Evolutionary conservation across 2,888 invertebrate genomes (phyloP).

Genomic region (Ennomos fuscantarius): DNA sequence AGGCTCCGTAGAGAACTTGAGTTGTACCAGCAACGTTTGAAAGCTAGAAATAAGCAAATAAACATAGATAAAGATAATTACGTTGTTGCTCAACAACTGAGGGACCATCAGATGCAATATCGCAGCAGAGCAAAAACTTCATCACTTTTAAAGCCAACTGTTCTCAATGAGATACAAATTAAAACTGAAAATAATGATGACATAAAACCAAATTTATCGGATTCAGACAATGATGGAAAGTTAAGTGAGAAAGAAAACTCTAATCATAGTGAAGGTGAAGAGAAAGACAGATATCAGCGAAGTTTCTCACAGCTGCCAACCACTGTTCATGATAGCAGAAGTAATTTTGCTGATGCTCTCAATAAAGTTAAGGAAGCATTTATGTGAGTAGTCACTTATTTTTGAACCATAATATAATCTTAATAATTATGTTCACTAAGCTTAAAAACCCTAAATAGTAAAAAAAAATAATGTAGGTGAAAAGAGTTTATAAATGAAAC

Average conservation of each 20-base stretch:
- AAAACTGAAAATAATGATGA: conserved; percentile 72
- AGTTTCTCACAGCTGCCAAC: conserved; percentile 62
- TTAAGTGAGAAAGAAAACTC: conserved; percentile 72
- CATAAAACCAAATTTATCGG: conserved; percentile 62
- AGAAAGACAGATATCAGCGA: conserved; percentile 63
- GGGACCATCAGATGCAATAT: conserved; percentile 74
- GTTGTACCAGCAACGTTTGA: conserved; percentile 77
- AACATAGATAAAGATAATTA: conserved; percentile 76
- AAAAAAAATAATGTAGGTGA: too few species aligned
- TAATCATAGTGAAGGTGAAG: conserved; percentile 65
- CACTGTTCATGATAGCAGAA: conserved; percentile 68
- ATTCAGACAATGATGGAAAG: conserved; percentile 70
- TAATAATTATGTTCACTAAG: too few species aligned
- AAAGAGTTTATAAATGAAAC: too few species aligned
- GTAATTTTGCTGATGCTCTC: conserved; percentile 73
- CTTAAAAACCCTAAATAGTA: too few species aligned
- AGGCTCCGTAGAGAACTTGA: conserved; percentile 85
- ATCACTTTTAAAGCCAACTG: conserved; percentile 78
- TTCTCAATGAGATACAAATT: conserved; percentile 77
- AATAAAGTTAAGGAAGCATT: conserved; percentile 77
- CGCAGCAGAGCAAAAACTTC: conserved; percentile 64
- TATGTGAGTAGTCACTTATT: conserved; percentile 64
- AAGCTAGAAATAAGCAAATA: conserved; percentile 72
- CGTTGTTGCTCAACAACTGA: conserved; percentile 75
- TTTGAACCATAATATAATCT: conserved; percentile 1